Evolutionary conservation across 2,113 vertebrate species (phyloP), one percentile per base, ranked within the genome.

Genomic region (Oceanites oceanicus): DNA sequence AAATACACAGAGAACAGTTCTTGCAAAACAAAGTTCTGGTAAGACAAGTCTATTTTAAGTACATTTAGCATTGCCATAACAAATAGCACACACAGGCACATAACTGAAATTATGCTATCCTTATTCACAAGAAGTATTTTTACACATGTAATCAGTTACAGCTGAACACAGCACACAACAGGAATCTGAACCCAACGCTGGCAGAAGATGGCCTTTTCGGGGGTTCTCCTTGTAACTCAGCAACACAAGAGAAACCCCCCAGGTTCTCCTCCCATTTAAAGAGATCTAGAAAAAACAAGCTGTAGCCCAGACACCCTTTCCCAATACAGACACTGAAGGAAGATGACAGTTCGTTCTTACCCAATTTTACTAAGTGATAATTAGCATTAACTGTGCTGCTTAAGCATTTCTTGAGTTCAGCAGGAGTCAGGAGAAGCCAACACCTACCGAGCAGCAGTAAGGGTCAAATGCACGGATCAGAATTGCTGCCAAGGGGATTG

Each of bases 191-290:
- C 21, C 17, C 45, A 34, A 1, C 12, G 4, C 20, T 40, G 4
- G 0, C 4, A 42, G n/a, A 58, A 26, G 8, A 12, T 8, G 19
- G 32, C 42, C 42, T 29, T 44, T 9, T 17, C 1, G 2, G 45
- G 34, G 40, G 19, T 20, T 53, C 49, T 83, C 36, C 38, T 42
- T 71, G 52, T 6, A 44, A 52, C 36, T 47, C 75, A 50, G 67
- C 62, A 72, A 52, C 53, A 58, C 1, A 1, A 47, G 30, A 77
- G 38, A 62, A 77, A 34, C 2, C 16, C 18, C 21, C 44, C 4
- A 38, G 20, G 10, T 1, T 63, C 32, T 86, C 26, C 75, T 47
- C 61, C 49, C 15, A 40, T 8, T 40, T 5, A 40, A 45, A 87
- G 13, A 49, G 30, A 27, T 30, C 73, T 21, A 26, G 15, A 7